Evolutionary conservation across 2,113 vertebrate species (phyloP), one percentile per base, ranked within the genome.

Genomic region (Felis chaus): DNA sequence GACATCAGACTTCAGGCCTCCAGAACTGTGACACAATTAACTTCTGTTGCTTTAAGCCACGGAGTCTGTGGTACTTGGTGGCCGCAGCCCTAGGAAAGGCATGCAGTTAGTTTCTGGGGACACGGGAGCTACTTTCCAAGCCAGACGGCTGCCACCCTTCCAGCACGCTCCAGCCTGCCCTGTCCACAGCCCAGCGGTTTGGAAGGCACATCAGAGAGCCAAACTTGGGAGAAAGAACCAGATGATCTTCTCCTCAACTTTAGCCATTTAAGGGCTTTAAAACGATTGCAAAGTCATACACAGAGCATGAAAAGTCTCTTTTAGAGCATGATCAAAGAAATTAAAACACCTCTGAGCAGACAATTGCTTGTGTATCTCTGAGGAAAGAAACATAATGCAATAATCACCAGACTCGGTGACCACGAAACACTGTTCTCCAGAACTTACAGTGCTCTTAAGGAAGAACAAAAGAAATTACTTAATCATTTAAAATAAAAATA

Each of bases 151-250:
- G 10, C 69, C 45, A 27, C 1, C 31, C 21, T 63, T 41, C 48
- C 0, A 0, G 21, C 66, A 57, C 36, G 7, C 36, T 57, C 39
- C 19, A 39, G 48, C 33, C n/a, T 23, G 2, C 0, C 14, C 1
- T 18, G 36, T 18, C 23, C 1, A 9, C 12, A 13, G 7, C 9
- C 15, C 39, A 6, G 21, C 1, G 14, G 29, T 57, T 84, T 19
- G 33, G 23, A 16, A 61, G 61, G 19, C 7, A 4, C 29, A 91
- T 33, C 13, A 9, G 68, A 57, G 31, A n/a, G 41, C 16, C 48
- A 83, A 39, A 50, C 12, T 9, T 8, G 27, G 36, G n/a, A 27
- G 39, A 27, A 61, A 81, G 16, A 78, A 86, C 31, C 19, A 23
- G 83, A 4, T 5, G 10, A 86, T 65, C 18, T 33, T 39, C 78